These are phyloP conservation scores for Aphodius sticticus DNA, from an alignment of 2,888 invertebrate genomes.

Conservation along the genomic window DNA sequence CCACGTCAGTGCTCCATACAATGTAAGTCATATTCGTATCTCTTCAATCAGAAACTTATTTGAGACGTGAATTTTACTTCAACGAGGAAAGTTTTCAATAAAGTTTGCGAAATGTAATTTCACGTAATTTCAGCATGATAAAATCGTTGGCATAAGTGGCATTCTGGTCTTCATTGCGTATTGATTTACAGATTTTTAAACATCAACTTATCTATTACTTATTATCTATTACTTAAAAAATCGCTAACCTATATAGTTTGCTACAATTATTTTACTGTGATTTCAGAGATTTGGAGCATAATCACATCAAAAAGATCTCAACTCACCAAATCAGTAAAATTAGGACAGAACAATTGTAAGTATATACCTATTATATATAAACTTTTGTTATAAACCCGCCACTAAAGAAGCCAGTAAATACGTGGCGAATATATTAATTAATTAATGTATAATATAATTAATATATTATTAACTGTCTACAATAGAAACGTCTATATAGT, in stretches of 20 bases:
- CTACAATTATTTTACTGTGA: slow-evolving; percentile 15
- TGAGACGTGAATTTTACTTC: neutral
- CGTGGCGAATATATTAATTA: too few species aligned
- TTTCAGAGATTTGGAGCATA: slow-evolving; percentile 60
- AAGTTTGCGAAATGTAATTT: neutral
- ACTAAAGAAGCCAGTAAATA: too few species aligned
- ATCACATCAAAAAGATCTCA: slow-evolving; percentile 55
- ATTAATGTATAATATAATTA: too few species aligned
- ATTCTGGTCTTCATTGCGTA: too few species aligned
- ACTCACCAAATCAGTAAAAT: slow-evolving; percentile 55
- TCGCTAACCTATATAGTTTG: too few species aligned
- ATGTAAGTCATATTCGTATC: slow-evolving; percentile 52
- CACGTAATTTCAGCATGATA: too few species aligned
- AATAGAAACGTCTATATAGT: too few species aligned
- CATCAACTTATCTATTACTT: too few species aligned
- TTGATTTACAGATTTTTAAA: too few species aligned
- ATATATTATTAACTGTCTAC: too few species aligned
- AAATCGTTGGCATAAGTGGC: too few species aligned
- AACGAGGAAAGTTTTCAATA: neutral
- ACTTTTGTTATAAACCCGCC: neutral
- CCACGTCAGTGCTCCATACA: slow-evolving; percentile 53
- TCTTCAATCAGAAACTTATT: neutral
- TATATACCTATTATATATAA: slow-evolving; percentile 37
- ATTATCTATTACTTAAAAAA: too few species aligned
- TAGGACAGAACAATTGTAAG: slow-evolving; percentile 59